Evolutionary conservation across 2,888 invertebrate species (phyloP), one percentile per base, ranked within the genome.

Genomic region (Craniophora ligustri): DNA sequence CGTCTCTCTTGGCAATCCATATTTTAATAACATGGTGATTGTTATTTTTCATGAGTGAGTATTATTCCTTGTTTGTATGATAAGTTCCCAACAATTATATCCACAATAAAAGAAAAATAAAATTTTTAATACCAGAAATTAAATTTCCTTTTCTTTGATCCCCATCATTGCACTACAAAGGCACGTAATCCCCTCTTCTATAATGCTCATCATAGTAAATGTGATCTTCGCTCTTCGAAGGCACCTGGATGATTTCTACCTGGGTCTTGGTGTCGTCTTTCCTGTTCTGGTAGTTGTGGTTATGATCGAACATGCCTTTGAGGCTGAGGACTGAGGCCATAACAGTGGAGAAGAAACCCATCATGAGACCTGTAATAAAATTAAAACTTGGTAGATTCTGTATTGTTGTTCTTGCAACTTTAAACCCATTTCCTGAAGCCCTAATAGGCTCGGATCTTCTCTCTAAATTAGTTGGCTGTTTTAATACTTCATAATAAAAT

Each of bases 261-360:
- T 87, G 88, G 0, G 89, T 91, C 39, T 88, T 88, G 1, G 84
- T 75, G 42, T 91, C 87, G 34, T 92, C 89, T 34, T 88, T 90
- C 1, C 90, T 72, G 64, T 91, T 82, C 60, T 87, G 81, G 65
- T 85, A 86, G 47, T 81, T 72, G 51, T 85, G 85, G 10, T 77
- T 88, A 76, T 77, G 92, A 75, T 79, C 87, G 15, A 91, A 89
- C 82, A 94, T 86, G 19, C 93, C 94, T 60, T 94, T 94, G 21
- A 95, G 86, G 30, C 95, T 95, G 0, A 95, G 87, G 3, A 95
- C 94, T 0, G 95, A 94, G 0, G 95, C 95, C 77, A 95, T 86
- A 4, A 95, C 93, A 0, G 91, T 91, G 0, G 92, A 90, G 72
- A 93, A 87, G 72, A 93, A 86, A 0, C 89, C 91, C 85, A 92